phyloP scores from a whole-genome alignment of 2,797 vertebrate species.

The Hypotaenidia okinawae region DNA sequence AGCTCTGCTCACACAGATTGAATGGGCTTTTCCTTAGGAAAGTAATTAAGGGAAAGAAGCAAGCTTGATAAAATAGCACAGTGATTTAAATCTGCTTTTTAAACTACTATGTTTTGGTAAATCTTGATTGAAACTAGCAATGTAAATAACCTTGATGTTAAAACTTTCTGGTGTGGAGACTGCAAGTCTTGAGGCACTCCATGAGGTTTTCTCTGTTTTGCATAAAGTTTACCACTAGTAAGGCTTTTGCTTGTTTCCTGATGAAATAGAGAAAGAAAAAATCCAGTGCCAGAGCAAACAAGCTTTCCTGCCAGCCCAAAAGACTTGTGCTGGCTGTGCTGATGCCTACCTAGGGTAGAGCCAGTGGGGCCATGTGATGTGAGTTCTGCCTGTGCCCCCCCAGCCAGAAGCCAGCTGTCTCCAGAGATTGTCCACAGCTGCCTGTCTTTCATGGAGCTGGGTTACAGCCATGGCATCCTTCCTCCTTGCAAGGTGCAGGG shows the following conservation, averaged over 20 bases:
- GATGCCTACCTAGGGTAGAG: neutral
- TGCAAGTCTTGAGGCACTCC: neutral
- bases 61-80: neutral
- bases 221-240: neutral
- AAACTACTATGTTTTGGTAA: neutral
- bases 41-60: neutral
- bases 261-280: neutral
- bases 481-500: neutral
- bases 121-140: neutral
- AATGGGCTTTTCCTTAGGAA: slow-evolving; percentile 20
- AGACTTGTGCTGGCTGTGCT: neutral
- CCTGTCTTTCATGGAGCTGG: neutral
- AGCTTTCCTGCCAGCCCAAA: neutral
- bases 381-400: neutral
- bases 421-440: neutral
- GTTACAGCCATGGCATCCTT: neutral
- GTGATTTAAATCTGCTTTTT: neutral
- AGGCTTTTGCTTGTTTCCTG: slow-evolving; percentile 11
- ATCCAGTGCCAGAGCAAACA: neutral
- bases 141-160: neutral
- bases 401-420: neutral
- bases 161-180: neutral
- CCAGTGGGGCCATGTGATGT: neutral
- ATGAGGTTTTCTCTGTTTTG: neutral
- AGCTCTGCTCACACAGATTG: neutral